Percentiles rank a stretch among this genome's conserved stretches.
These are phyloP conservation scores for Poecile atricapillus DNA, from an alignment of 2,113 vertebrate species.

Conservation along the genomic window DNA sequence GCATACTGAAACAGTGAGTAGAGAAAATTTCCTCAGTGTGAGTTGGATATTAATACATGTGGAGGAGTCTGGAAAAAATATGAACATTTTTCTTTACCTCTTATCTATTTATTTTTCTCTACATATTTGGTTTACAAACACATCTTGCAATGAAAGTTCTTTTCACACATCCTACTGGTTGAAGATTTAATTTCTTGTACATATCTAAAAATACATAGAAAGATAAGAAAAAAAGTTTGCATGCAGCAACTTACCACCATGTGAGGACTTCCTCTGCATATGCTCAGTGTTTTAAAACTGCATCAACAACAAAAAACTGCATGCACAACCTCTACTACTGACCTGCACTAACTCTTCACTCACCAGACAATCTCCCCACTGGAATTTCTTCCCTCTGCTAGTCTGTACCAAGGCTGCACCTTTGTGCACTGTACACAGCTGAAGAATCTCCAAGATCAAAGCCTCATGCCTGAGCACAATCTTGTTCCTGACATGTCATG, in stretches of 20 bases:
- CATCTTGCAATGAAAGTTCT: neutral
- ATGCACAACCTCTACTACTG: neutral
- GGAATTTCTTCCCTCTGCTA: neutral
- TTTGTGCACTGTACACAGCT: neutral
- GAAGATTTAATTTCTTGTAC: constrained; percentile 17
- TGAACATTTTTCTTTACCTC: neutral
- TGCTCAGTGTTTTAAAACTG: constrained; percentile 4
- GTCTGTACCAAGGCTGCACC: neutral
- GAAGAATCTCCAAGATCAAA: constrained; percentile 44
- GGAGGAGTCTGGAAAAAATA: neutral
- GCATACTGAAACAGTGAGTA: neutral
- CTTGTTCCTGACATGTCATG: constrained; percentile 32
- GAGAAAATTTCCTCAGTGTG: neutral
- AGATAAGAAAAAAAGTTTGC: neutral
- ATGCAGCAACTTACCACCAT: neutral
- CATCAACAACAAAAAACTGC: neutral
- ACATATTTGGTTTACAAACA: neutral
- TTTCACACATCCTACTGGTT: constrained; percentile 16
- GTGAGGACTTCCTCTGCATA: constrained; percentile 12
- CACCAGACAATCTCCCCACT: neutral
- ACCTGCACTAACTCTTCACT: neutral
- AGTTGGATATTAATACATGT: neutral
- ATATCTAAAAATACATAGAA: constrained; percentile 48
- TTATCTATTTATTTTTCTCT: neutral
- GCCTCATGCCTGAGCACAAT: constrained; percentile 10